phyloP scores from a whole-genome alignment of 1,140 invertebrate species.

The fruit fly (Drosophila melanogaster) region Release_6_plus_ISO1_MT NT_033779.5:15713501-15714000 shows the following conservation, averaged over 20 bases:
- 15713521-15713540: slow-evolving; percentile 55
- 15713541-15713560: slow-evolving; percentile 24
- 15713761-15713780: not conserved
- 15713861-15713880: not conserved
- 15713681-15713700: too few species aligned
- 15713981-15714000: not conserved
- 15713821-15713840: not conserved
- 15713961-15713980: not conserved
- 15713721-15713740: too few species aligned
- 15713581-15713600: slow-evolving; percentile 12
- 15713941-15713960: slow-evolving; percentile 22
- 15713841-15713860: slow-evolving; percentile 18
- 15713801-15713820: not conserved
- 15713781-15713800: not conserved
- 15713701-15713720: too few species aligned
- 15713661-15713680: too few species aligned
- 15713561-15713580: slow-evolving; percentile 29
- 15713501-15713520: slow-evolving; percentile 43
- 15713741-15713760: too few species aligned
- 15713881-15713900: slow-evolving; percentile 20
- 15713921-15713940: slow-evolving; percentile 16
- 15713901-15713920: slow-evolving; percentile 23
- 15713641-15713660: not conserved
- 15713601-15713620: slow-evolving; percentile 16
- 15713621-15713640: not conserved